A percentile compares a stretch with the other conserved stretches of the same genome.
Conservation (phyloP, 2,797 vertebrate genomes). For the Diglossa cyanea region DNA sequence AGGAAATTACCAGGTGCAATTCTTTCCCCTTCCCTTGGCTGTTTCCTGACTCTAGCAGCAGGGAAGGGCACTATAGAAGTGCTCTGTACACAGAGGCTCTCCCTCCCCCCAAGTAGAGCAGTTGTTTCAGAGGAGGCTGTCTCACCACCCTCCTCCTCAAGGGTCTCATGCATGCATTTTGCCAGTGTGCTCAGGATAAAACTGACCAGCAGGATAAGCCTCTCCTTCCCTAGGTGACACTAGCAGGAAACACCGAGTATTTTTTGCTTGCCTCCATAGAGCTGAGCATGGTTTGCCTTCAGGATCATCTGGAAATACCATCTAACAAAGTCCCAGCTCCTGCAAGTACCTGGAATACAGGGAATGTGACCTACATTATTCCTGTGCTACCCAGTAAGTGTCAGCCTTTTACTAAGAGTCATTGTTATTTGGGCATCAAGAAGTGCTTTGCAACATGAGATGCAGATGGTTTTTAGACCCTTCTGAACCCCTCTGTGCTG, state of each 20-base stretch:
- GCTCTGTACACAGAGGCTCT: neutral
- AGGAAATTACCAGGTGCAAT: conserved; percentile 6
- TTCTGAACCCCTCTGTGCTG: neutral
- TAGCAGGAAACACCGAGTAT: neutral
- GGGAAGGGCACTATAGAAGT: neutral
- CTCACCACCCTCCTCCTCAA: neutral
- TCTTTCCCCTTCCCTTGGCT: neutral
- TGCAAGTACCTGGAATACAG: neutral
- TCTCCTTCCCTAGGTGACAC: neutral
- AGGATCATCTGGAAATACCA: neutral
- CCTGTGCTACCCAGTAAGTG: neutral
- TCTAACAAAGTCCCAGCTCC: neutral
- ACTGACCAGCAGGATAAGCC: neutral
- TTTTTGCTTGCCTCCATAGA: neutral
- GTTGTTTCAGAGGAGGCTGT: neutral
- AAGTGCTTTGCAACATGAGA: neutral
- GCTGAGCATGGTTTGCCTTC: neutral
- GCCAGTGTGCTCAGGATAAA: neutral
- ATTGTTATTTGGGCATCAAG: neutral
- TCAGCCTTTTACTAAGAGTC: neutral
- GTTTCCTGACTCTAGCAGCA: neutral
- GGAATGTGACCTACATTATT: neutral
- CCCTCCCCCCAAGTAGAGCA: fast-evolving
- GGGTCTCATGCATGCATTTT: neutral
- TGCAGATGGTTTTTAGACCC: neutral